Evolutionary conservation across 2,113 vertebrate genomes (phyloP).

Genomic region (Amphilophus citrinellus): DNA sequence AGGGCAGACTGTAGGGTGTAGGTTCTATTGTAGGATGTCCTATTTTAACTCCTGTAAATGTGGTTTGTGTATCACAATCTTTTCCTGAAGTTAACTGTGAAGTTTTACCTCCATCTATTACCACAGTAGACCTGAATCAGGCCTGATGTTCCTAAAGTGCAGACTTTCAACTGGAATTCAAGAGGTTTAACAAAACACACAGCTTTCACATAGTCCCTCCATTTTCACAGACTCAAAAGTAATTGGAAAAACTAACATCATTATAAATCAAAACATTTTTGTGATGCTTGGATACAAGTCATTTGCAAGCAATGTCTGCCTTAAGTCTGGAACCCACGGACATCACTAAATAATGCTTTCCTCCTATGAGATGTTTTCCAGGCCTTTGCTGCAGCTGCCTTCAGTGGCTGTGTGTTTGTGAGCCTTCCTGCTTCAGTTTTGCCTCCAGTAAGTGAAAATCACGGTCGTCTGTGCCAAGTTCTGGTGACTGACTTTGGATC

Average conservation of each 20-base stretch:
- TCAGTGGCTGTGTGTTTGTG: background rate
- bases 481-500: background rate
- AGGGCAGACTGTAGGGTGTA: background rate
- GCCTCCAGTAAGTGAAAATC: background rate
- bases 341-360: slow-evolving; percentile 4
- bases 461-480: background rate
- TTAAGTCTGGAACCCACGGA: slow-evolving; percentile 1
- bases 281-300: slow-evolving; percentile 5
- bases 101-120: background rate
- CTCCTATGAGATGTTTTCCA: background rate
- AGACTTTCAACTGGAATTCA: slow-evolving; percentile 2
- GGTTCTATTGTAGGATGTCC: slow-evolving; percentile 1
- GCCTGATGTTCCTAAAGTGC: background rate
- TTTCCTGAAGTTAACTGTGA: background rate
- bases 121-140: background rate
- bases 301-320: slow-evolving; percentile 10
- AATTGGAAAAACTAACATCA: slow-evolving; percentile 11
- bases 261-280: slow-evolving; percentile 17
- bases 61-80: background rate
- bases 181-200: slow-evolving; percentile 13
- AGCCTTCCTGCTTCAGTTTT: background rate
- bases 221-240: background rate
- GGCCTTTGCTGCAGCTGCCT: background rate
- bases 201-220: background rate
- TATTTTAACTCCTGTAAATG: background rate